Evolutionary conservation across 2,888 invertebrate genomes (phyloP).

Genomic region (Monochamus alternatus): DNA sequence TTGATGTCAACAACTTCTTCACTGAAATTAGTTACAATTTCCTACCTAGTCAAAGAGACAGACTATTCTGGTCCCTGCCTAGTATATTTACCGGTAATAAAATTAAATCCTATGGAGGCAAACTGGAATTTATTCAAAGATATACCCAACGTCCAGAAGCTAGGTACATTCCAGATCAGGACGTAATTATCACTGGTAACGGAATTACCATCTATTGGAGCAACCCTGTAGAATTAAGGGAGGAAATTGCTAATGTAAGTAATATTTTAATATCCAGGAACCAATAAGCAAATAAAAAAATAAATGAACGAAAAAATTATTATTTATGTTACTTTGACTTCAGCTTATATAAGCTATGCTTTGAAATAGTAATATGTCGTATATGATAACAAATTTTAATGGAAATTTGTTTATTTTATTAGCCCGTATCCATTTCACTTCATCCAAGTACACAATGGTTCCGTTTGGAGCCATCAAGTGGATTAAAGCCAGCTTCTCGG

Average conservation of each 20-base stretch:
- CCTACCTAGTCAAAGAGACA: slow-evolving; percentile 69
- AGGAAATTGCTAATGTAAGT: slow-evolving; percentile 77
- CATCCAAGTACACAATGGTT: slow-evolving; percentile 79
- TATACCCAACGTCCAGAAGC: slow-evolving; percentile 75
- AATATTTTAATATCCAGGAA: not conserved
- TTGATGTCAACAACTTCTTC: slow-evolving; percentile 72
- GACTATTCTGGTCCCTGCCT: slow-evolving; percentile 86
- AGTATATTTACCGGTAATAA: slow-evolving; percentile 80
- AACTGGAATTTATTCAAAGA: slow-evolving; percentile 81
- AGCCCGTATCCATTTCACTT: slow-evolving; percentile 79
- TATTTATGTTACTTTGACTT: too few species aligned
- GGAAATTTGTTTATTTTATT: slow-evolving; percentile 52
- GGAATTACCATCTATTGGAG: slow-evolving; percentile 85
- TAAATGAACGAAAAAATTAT: too few species aligned
- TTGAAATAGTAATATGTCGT: too few species aligned
- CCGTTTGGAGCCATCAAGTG: slow-evolving; percentile 72
- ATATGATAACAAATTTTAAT: too few species aligned
- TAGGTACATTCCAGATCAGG: slow-evolving; percentile 78
- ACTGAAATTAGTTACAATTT: slow-evolving; percentile 79
- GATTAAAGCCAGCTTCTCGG: slow-evolving; percentile 78
- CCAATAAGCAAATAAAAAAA: too few species aligned
- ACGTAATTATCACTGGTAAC: slow-evolving; percentile 87
- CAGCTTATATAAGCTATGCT: too few species aligned
- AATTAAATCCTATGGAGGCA: slow-evolving; percentile 91
- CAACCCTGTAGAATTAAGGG: slow-evolving; percentile 75